phyloP scores from a whole-genome alignment of 2,888 invertebrate species.

The Lasius platythorax region DNA sequence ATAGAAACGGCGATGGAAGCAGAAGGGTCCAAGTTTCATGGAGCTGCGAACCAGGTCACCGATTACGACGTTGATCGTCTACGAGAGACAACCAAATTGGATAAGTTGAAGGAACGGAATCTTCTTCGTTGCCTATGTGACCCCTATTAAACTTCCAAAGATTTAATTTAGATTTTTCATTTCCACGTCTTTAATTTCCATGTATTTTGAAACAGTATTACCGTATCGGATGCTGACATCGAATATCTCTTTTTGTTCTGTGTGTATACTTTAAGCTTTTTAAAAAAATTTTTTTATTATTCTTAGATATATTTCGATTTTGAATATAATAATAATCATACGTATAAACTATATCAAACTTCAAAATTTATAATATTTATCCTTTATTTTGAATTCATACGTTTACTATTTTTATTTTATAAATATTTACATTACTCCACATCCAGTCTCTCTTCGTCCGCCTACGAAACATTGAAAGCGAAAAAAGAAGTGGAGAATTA shows the following conservation, averaged over 20 bases:
- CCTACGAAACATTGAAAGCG: not conserved
- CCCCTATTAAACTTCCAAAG: constrained; percentile 61
- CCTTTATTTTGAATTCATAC: not conserved
- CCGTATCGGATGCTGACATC: not conserved
- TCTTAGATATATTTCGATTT: not conserved
- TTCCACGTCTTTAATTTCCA: not conserved
- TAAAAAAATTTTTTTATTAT: not conserved
- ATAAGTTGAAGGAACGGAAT: constrained; percentile 80
- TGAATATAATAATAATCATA: not conserved
- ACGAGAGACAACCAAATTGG: constrained; percentile 80
- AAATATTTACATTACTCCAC: not conserved
- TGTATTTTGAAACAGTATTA: not conserved
- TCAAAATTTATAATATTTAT: not conserved
- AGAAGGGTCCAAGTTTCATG: constrained; percentile 75
- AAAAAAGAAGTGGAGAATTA: constrained; percentile 27
- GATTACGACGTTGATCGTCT: constrained; percentile 83
- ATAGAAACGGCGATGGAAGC: constrained; percentile 62
- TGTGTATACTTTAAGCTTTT: not conserved
- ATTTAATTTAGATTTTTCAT: constrained; percentile 51
- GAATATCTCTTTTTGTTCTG: not conserved
- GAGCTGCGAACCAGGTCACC: constrained; percentile 80
- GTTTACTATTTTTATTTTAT: not conserved
- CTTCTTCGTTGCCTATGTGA: constrained; percentile 69
- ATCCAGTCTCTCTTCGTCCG: not conserved
- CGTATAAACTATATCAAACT: not conserved